Evolutionary conservation across 2,113 vertebrate genomes (phyloP).

Genomic region (Sitta europaea): DNA sequence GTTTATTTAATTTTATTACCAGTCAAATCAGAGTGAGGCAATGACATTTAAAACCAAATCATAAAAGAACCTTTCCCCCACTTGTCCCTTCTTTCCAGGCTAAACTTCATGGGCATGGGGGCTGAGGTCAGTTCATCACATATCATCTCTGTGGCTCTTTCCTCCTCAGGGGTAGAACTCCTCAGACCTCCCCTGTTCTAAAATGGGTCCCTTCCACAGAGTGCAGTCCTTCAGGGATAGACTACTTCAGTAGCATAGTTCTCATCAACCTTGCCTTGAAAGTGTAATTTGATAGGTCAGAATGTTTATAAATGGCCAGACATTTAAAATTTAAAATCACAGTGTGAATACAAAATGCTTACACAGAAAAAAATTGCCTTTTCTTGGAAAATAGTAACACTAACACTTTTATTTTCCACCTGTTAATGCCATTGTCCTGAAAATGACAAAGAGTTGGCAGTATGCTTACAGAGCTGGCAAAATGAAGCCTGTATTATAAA

Average conservation of each 20-base stretch:
- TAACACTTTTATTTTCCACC: not conserved
- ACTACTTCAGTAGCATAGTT: not conserved
- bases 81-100: not conserved
- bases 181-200: not conserved
- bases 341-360: not conserved
- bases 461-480: not conserved
- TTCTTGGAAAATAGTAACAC: not conserved
- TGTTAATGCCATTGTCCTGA: not conserved
- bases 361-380: not conserved
- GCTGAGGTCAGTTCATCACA: not conserved
- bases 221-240: not conserved
- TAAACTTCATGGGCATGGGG: not conserved
- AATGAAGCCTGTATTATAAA: not conserved
- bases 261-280: not conserved
- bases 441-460: not conserved
- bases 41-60: not conserved
- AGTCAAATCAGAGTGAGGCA: not conserved
- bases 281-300: not conserved
- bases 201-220: not conserved
- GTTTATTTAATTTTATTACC: not conserved
- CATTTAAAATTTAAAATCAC: not conserved
- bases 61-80: not conserved
- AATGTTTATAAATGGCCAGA: not conserved
- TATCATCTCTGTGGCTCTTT: not conserved
- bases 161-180: not conserved